phyloP scores from a whole-genome alignment of 2,888 invertebrate species.

The Entomobrya proxima region DNA sequence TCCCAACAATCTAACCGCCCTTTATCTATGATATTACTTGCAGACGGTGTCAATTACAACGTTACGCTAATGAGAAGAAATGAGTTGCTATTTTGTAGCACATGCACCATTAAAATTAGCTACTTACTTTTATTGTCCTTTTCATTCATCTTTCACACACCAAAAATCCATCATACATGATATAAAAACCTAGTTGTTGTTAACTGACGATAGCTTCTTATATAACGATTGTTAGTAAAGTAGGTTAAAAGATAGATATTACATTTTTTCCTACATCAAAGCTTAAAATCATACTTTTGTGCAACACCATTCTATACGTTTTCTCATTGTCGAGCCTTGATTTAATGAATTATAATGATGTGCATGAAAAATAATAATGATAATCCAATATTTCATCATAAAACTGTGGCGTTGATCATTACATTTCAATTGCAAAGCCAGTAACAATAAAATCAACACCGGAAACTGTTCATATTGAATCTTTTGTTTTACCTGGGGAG shows the following conservation, averaged over 20 bases:
- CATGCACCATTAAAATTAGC: conserved; percentile 44
- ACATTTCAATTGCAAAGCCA: not conserved
- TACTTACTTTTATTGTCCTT: not conserved
- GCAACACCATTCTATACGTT: conserved; percentile 35
- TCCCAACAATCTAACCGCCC: conserved; percentile 1
- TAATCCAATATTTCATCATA: conserved; percentile 24
- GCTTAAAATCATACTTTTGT: conserved; percentile 48
- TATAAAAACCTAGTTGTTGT: not conserved
- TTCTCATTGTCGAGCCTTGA: conserved; percentile 25
- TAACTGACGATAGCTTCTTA: not conserved
- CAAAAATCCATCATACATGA: not conserved
- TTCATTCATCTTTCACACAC: conserved; percentile 29
- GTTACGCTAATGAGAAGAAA: conserved; percentile 43
- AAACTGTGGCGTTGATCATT: not conserved
- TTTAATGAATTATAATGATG: conserved; percentile 8
- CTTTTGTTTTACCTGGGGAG: not conserved
- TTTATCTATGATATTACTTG: conserved; percentile 2
- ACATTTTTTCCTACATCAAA: conserved; percentile 31
- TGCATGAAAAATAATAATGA: not conserved
- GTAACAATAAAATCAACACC: not conserved
- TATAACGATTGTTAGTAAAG: conserved; percentile 15
- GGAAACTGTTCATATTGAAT: conserved; percentile 12
- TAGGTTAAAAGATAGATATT: conserved; percentile 47
- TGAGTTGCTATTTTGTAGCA: conserved; percentile 26
- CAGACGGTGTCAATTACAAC: conserved; percentile 51